Evolutionary conservation across 1,140 invertebrate species (phyloP).

Genomic region (Galendromus occidentalis): DNA sequence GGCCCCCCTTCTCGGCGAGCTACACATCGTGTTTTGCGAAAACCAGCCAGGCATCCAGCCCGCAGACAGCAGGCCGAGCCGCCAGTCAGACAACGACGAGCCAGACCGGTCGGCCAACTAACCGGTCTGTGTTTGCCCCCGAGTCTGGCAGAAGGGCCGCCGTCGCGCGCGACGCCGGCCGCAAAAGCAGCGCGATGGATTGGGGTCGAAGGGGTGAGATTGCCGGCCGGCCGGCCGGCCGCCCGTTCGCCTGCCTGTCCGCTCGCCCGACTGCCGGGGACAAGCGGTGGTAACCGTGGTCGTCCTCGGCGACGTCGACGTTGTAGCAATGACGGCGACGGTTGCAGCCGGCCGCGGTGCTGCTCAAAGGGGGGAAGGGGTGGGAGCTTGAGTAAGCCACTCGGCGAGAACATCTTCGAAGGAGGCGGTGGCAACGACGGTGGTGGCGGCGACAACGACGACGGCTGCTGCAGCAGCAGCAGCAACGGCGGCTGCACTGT

Average conservation of each 20-base stretch:
- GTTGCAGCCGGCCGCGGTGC: neutral
- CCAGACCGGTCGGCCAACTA: too few species aligned
- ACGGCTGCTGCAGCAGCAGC: neutral
- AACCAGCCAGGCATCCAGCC: too few species aligned
- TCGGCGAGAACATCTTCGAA: neutral
- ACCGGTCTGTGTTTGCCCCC: neutral
- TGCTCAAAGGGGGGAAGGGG: neutral
- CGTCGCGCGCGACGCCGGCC: neutral
- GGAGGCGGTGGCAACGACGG: neutral
- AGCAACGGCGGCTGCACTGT: neutral
- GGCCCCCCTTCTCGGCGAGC: too few species aligned
- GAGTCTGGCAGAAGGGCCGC: neutral
- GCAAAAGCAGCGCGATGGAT: neutral
- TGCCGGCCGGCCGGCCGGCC: neutral
- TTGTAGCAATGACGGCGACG: neutral
- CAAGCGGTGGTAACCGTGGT: neutral
- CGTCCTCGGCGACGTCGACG: neutral
- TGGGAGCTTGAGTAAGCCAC: conserved; percentile 2
- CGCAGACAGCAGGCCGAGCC: too few species aligned
- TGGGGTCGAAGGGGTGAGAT: neutral
- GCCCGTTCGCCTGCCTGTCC: neutral
- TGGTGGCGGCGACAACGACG: neutral
- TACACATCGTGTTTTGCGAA: too few species aligned
- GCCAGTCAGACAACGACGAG: too few species aligned
- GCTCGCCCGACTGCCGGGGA: neutral